Percentiles rank a stretch among this genome's conserved stretches.
phyloP scores from a whole-genome alignment of 2,888 invertebrate genomes.

The Luperina testacea region DNA sequence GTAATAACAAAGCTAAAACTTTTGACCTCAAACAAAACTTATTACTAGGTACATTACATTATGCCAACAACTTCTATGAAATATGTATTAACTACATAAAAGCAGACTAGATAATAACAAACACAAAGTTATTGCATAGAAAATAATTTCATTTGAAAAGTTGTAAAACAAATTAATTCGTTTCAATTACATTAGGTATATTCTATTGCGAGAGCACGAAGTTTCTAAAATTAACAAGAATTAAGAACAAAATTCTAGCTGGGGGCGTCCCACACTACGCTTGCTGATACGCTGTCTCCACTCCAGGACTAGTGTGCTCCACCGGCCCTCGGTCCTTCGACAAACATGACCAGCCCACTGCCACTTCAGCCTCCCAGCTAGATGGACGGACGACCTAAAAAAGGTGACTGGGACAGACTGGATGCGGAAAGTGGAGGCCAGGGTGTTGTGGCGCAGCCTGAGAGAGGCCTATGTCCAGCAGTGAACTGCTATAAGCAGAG shows the following conservation, averaged over 20 bases:
- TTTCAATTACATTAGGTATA: background rate
- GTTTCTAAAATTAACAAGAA: background rate
- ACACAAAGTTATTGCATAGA: slow-evolving; percentile 2
- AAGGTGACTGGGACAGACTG: no score
- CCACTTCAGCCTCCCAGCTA: no score
- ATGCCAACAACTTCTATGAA: slow-evolving; percentile 5
- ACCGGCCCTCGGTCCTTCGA: no score
- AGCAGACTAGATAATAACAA: background rate
- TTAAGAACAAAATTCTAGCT: background rate
- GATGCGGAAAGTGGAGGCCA: no score
- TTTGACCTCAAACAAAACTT: slow-evolving; percentile 15
- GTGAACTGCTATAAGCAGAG: no score
- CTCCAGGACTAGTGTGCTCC: no score
- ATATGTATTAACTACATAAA: slow-evolving; percentile 16
- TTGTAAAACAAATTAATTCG: background rate
- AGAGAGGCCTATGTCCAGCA: no score
- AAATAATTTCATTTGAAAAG: slow-evolving; percentile 2
- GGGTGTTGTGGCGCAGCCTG: no score
- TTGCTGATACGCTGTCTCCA: no score
- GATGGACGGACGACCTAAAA: no score
- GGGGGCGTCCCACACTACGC: no score
- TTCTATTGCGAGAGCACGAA: background rate
- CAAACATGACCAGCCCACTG: no score
- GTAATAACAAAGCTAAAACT: slow-evolving; percentile 6
- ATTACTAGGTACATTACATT: background rate